Evolutionary conservation across 2,113 vertebrate species (phyloP).

Genomic region (Synodontis membranacea): DNA sequence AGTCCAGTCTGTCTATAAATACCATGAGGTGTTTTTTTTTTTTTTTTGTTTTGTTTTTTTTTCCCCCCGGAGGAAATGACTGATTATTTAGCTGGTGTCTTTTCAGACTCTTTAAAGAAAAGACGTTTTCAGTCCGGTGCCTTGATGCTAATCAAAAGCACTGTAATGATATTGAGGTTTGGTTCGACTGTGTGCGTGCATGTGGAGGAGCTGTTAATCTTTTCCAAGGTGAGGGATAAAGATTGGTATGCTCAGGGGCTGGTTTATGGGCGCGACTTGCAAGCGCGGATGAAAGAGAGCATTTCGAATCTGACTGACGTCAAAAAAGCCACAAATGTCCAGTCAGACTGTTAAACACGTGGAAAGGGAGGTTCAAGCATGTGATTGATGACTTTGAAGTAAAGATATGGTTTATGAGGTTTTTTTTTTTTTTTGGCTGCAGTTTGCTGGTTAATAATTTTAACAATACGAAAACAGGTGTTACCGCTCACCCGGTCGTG

Average conservation of each 20-base stretch:
- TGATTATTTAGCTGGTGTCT: constrained; percentile 36
- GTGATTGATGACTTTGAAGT: constrained; percentile 7
- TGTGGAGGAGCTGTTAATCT: constrained; percentile 10
- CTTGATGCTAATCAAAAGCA: constrained; percentile 40
- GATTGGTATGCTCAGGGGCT: neutral
- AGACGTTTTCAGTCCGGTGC: constrained; percentile 28
- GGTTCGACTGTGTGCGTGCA: constrained; percentile 24
- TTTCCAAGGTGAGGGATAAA: constrained; percentile 14
- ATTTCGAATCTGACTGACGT: neutral
- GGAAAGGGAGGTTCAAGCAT: neutral
- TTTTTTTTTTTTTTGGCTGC: neutral
- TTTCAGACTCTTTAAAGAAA: constrained; percentile 29
- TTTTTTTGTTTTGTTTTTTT: constrained; percentile 27
- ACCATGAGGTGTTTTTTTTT: constrained; percentile 33
- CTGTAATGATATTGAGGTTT: constrained; percentile 7
- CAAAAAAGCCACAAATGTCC: constrained; percentile 32
- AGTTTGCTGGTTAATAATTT: constrained; percentile 24
- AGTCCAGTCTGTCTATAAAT: constrained; percentile 47
- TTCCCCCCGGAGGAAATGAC: constrained; percentile 53
- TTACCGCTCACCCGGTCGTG: constrained; percentile 5
- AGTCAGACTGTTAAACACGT: constrained; percentile 17
- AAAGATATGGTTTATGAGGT: constrained; percentile 25
- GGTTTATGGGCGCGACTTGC: constrained; percentile 17
- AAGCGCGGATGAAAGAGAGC: constrained; percentile 26
- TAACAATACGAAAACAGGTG: constrained; percentile 34